Evolutionary conservation across 2,888 invertebrate species (phyloP), one percentile per base, ranked within the genome.

Genomic region (Acleris sparsana): DNA sequence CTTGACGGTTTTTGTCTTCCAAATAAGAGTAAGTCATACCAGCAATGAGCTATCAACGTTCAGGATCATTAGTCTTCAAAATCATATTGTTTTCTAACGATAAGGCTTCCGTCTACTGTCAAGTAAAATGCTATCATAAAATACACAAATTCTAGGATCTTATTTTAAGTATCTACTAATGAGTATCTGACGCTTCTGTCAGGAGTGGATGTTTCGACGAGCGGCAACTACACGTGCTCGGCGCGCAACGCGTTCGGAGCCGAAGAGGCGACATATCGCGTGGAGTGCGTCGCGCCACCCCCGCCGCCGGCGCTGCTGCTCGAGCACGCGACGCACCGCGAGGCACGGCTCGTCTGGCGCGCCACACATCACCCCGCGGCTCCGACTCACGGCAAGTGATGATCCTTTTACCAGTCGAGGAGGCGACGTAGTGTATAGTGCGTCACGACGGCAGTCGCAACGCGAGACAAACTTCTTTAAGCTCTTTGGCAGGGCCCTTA

Each of bases 171-270:
- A 20, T 16, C 13, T 22, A 16, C 7, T 52, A 16, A 5, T 52
- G n/a, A 56, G 52, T 16, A 43, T 58, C 52, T 46, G 2, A 29
- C 16, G 5, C 52, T 67, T 60, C 20, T 29, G 62, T 71, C 78
- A 96, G 96, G 95, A 85, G 93, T 96, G 62, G 96, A 96, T 74
- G 93, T 94, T 68, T 94, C 95, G 57, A 93, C 96, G 43, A 95
- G 94, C 68, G 97, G 96, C 58, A 97, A 97, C 93, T 97, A 96
- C 86, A 95, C 96, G 16, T 97, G 97, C 77, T 94, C 95, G 16
- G 96, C 96, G n/a, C 96, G 96, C 75, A 98, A 98, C 87, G 93
- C 95, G 18, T 96, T 95, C 79, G 97, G 97, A 2, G 95, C 95
- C 55, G 97, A 97, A 85, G 96, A 96, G 74, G 95, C 97, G 72